These are phyloP conservation scores for Pseudorectes ferrugineus DNA, from an alignment of 2,113 vertebrate genomes.

Conservation along the genomic window DNA sequence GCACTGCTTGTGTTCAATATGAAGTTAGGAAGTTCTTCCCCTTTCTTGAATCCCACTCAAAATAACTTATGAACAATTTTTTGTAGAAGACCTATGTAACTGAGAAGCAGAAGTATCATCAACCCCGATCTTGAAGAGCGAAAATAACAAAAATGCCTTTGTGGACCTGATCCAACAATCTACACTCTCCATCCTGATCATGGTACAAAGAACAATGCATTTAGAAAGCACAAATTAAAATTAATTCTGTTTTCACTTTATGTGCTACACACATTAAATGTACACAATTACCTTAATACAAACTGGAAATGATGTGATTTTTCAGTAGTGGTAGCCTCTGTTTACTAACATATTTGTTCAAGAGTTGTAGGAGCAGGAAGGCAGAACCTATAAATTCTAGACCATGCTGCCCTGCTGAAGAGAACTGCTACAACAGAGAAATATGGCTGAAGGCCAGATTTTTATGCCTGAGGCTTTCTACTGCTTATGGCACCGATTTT, in stretches of 20 bases:
- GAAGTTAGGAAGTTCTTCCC: neutral
- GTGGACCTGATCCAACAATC: neutral
- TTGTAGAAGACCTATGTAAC: neutral
- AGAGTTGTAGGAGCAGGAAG: neutral
- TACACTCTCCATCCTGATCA: neutral
- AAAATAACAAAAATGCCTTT: neutral
- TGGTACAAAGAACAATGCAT: neutral
- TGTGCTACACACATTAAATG: neutral
- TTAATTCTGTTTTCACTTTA: neutral
- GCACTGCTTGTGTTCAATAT: neutral
- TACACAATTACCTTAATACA: neutral
- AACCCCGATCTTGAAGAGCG: fast-evolving
- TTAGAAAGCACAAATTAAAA: neutral
- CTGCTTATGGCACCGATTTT: neutral
- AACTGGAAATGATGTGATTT: neutral
- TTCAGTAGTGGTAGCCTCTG: neutral
- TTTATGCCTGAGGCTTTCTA: neutral
- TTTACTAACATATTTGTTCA: neutral
- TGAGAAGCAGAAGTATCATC: neutral
- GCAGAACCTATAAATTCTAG: neutral
- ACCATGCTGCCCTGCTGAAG: neutral
- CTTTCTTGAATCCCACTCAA: neutral
- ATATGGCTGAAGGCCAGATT: neutral
- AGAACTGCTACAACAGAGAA: neutral
- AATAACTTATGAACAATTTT: neutral